Conservation (phyloP, 2,113 vertebrate species). For the Charadrius vociferus region DNA sequence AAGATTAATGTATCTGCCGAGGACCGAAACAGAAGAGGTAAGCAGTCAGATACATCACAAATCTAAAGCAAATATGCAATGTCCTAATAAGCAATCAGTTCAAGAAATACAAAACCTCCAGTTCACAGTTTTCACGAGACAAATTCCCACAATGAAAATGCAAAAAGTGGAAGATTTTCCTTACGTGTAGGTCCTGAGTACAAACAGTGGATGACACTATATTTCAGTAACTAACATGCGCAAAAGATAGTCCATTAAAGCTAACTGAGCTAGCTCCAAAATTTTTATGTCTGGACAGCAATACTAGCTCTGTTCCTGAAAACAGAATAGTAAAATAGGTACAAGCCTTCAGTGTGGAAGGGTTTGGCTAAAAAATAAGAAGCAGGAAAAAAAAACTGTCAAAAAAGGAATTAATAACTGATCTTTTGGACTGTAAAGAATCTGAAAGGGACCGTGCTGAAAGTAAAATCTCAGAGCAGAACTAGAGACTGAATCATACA, state of each 20-base stretch:
- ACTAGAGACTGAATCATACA: neutral
- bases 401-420: neutral
- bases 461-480: neutral
- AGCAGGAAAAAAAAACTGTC: accelerated
- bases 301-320: neutral
- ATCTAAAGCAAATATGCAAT: neutral
- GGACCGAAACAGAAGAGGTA: neutral
- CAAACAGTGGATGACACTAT: neutral
- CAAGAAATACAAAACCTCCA: neutral
- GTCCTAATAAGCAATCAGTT: neutral
- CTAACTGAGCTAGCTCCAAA: neutral
- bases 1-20: neutral
- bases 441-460: neutral
- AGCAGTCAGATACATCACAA: neutral
- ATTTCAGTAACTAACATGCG: accelerated
- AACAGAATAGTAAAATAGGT: neutral
- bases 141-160: neutral
- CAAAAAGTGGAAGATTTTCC: neutral
- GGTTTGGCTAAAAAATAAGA: neutral
- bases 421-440: neutral
- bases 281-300: neutral
- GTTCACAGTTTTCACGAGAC: neutral
- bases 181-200: neutral
- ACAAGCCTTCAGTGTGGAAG: neutral
- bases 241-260: neutral